phyloP scores from a whole-genome alignment of 2,113 vertebrate species.

The Mesoclemmys tuberculata region DNA sequence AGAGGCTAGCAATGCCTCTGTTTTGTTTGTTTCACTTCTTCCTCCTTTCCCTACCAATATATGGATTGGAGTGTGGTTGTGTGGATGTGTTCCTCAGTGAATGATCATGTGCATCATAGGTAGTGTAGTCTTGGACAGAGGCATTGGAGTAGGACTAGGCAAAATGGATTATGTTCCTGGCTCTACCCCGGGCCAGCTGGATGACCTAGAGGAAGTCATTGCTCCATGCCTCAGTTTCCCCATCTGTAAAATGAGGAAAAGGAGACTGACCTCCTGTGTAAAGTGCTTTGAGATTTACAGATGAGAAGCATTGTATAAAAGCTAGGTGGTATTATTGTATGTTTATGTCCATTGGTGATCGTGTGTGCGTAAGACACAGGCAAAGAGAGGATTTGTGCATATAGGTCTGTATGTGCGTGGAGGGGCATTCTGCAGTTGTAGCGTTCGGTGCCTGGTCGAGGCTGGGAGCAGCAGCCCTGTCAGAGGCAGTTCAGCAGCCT shows the following conservation, averaged over 20 bases:
- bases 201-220: too few relatives aligned
- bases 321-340: too few relatives aligned
- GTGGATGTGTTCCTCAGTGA: neutral
- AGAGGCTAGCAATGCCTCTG: neutral
- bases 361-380: neutral
- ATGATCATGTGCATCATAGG: neutral
- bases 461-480: neutral
- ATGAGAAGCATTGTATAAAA: too few relatives aligned
- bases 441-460: neutral
- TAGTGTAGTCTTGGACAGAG: neutral
- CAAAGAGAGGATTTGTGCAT: neutral
- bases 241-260: too few relatives aligned
- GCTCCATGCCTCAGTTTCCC: too few relatives aligned
- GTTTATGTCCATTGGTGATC: neutral
- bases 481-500: neutral
- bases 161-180: too few relatives aligned
- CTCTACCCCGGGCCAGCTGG: too few relatives aligned
- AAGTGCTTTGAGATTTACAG: too few relatives aligned
- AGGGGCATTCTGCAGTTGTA: neutral
- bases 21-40: neutral
- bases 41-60: neutral
- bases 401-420: neutral
- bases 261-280: too few relatives aligned
- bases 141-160: neutral
- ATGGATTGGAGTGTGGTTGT: neutral